Evolutionary conservation across 1,140 invertebrate genomes (phyloP).

Genomic region (Spodoptera litura): DNA sequence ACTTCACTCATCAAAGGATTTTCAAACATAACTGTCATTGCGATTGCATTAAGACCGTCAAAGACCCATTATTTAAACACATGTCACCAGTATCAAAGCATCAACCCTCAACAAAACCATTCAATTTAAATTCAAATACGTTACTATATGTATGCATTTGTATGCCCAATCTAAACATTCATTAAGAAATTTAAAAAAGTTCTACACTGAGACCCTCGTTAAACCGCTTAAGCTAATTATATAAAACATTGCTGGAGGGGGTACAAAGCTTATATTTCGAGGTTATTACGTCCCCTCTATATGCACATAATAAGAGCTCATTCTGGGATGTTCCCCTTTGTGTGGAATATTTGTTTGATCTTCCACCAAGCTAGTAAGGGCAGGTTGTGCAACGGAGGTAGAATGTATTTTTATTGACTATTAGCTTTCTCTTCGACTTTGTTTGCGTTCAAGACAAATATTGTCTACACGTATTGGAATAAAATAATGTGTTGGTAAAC

Average conservation of each 20-base stretch:
- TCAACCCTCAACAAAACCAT: constrained; percentile 59
- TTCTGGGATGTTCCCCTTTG: constrained; percentile 70
- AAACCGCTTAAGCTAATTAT: constrained; percentile 82
- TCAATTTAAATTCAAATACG: constrained; percentile 82
- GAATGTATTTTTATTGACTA: constrained; percentile 47
- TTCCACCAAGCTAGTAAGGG: constrained; percentile 58
- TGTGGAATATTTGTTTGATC: constrained; percentile 78
- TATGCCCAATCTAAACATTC: constrained; percentile 83
- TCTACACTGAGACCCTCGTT: constrained; percentile 67
- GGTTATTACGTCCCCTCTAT: constrained; percentile 54
- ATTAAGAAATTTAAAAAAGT: constrained; percentile 79
- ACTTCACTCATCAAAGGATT: constrained; percentile 42
- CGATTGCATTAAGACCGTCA: constrained; percentile 49
- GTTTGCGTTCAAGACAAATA: constrained; percentile 16
- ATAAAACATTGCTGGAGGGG: constrained; percentile 68
- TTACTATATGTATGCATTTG: constrained; percentile 67
- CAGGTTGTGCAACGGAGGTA: constrained; percentile 41
- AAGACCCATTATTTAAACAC: constrained; percentile 72
- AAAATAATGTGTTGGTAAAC: constrained; percentile 12
- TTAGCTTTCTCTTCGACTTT: constrained; percentile 8
- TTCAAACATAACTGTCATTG: constrained; percentile 41
- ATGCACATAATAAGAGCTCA: constrained; percentile 67
- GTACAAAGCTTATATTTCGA: constrained; percentile 58
- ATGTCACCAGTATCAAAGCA: constrained; percentile 73
- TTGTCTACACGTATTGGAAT: constrained; percentile 22